Evolutionary conservation across 1,140 invertebrate genomes (phyloP), one percentile per base, ranked within the genome.

Genomic region (Lepidurus apus): DNA sequence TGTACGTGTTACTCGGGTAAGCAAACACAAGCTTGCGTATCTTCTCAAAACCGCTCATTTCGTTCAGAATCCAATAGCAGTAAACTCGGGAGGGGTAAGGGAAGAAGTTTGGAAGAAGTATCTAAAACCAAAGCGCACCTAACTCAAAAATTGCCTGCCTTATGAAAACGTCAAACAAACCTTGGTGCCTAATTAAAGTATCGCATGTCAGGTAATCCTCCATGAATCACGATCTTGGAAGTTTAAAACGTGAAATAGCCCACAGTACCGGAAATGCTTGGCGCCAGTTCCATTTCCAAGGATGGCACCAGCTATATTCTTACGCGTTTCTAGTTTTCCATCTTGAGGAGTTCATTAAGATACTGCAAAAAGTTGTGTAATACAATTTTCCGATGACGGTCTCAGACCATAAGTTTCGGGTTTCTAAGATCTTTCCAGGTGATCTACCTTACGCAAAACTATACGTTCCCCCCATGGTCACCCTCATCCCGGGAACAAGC

Each of bases 181-280:
- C 53, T 13, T 65, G 21, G 21, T 65, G 53, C 9, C 5, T 65
- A 65, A 65, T 21, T 65, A 7, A 21, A 65, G 53, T 65, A 65
- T 65, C 53, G 53, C 53, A 65, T 65, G 53, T 65, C 53, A 65
- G 21, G 21, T 65, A 13, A 65, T 65, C 17, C 17, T 65, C 21
- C 53, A 7, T n/a, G 53, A 65, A 65, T n/a, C 53, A 65, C 53
- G 53, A 65, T n/a, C 53, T 21, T 7, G 13, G 53, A 65, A 65
- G 17, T 21, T 65, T 65, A 13, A 65, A 21, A 21, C 53, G 53
- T n/a, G 53, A 65, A 65, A 65, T 21, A 21, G 53, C 53, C 34
- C 34, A 21, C 21, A 65, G 13, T 65, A 21, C 53, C 53, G 53
- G 53, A 65, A 65, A 65, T 65, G 53, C 53, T 65, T 65, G 53